Evolutionary conservation across 2,797 vertebrate genomes (phyloP).

Genomic region (Lerista edwardsae): DNA sequence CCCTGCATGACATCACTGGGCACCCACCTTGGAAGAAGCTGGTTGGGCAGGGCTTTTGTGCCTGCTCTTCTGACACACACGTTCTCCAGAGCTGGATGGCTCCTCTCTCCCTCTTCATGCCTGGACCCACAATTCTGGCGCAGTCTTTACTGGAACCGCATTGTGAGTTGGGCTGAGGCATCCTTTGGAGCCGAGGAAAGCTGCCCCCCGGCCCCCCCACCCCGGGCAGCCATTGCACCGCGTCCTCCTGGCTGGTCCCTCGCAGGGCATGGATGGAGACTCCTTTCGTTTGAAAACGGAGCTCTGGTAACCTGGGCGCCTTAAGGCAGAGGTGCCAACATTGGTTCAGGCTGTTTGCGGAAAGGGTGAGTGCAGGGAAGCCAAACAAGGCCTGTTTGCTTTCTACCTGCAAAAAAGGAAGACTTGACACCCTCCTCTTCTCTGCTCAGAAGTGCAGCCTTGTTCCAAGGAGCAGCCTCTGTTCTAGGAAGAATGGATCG

Average conservation of each 20-base stretch:
- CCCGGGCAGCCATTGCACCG: not conserved
- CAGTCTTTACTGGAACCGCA: not conserved
- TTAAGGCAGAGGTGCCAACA: slow-evolving; percentile 31
- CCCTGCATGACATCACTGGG: too few relatives aligned
- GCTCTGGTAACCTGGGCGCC: slow-evolving; percentile 3
- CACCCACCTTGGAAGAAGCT: too few relatives aligned
- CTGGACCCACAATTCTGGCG: not conserved
- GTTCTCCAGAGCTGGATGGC: too few relatives aligned
- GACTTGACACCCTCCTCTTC: slow-evolving; percentile 32
- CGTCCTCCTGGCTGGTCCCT: not conserved
- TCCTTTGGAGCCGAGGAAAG: not conserved
- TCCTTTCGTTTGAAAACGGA: slow-evolving; percentile 11
- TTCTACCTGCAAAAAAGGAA: slow-evolving; percentile 54
- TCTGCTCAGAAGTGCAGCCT: not conserved
- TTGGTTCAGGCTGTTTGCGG: slow-evolving; percentile 46
- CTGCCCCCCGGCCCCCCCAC: too few relatives aligned
- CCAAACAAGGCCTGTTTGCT: slow-evolving; percentile 61
- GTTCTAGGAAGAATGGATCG: not conserved
- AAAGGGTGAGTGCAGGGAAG: slow-evolving; percentile 55
- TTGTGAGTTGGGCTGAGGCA: rapidly evolving
- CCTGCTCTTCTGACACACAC: too few relatives aligned
- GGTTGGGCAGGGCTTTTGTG: too few relatives aligned
- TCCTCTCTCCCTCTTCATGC: too few relatives aligned
- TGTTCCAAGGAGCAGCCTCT: not conserved
- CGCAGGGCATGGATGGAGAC: not conserved